A percentile compares a stretch with the other conserved stretches of the same genome.
Conservation (phyloP, 2,113 vertebrate species). For the Anguilla japonica region DNA sequence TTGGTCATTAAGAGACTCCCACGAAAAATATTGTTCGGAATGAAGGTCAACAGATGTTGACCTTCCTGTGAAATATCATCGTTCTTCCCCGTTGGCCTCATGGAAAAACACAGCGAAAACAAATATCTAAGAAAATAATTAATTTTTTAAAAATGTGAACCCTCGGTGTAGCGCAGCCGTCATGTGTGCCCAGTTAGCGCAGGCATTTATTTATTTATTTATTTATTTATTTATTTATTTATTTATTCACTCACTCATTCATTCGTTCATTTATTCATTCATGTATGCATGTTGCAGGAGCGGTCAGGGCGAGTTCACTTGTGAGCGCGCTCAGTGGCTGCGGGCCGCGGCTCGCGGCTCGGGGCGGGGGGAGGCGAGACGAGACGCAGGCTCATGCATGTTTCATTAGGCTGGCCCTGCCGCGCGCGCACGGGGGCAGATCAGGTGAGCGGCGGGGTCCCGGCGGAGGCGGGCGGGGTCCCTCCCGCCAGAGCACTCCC, state of each 20-base stretch:
- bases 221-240: not conserved
- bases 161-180: not conserved
- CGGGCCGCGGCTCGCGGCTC: not conserved
- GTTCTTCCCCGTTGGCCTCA: no score
- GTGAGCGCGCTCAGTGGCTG: not conserved
- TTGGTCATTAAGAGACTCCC: not conserved
- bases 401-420: slow-evolving; percentile 42
- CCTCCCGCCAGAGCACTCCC: not conserved
- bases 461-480: not conserved
- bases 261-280: not conserved
- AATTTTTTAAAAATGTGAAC: not conserved
- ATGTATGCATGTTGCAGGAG: no score
- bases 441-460: slow-evolving; percentile 27
- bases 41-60: no score
- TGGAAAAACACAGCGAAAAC: no score
- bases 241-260: not conserved
- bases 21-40: no score
- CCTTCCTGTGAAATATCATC: no score
- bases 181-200: not conserved
- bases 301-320: not conserved
- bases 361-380: not conserved
- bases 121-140: no score
- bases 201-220: not conserved
- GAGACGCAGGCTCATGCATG: slow-evolving; percentile 46
- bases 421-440: slow-evolving; percentile 24